phyloP scores from a whole-genome alignment of 2,113 vertebrate genomes.

The Nymphicus hollandicus region DNA sequence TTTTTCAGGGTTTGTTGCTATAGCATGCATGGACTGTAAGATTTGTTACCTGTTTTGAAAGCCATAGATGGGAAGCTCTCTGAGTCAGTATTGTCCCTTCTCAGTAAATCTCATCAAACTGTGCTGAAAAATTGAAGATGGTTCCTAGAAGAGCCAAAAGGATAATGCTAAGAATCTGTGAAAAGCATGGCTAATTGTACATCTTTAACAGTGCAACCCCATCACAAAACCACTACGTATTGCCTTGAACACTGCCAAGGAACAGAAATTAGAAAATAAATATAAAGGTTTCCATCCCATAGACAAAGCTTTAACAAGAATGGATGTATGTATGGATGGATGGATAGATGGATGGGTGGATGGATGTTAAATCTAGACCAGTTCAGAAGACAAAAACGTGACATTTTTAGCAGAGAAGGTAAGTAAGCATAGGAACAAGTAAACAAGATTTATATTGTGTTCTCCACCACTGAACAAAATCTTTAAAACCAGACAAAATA shows the following conservation, averaged over 20 bases:
- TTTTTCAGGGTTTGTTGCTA: neutral
- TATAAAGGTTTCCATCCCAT: neutral
- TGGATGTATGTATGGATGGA: neutral
- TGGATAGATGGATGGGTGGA: neutral
- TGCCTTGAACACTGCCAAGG: neutral
- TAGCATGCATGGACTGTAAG: neutral
- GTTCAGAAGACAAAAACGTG: neutral
- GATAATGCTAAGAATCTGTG: neutral
- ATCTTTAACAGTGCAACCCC: neutral
- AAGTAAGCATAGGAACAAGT: neutral
- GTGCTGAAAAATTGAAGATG: neutral
- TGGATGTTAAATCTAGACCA: neutral
- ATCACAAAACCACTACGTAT: neutral
- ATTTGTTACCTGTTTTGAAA: neutral
- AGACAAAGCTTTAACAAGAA: constrained; percentile 1
- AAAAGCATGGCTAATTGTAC: neutral
- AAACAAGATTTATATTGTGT: constrained; percentile 14
- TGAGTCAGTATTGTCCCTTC: neutral
- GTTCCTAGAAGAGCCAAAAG: neutral
- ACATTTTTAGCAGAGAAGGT: neutral
- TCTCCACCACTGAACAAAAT: constrained; percentile 16
- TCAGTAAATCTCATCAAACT: neutral
- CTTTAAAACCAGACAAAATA: neutral
- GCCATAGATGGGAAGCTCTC: neutral
- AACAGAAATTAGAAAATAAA: constrained; percentile 7